A percentile compares a stretch with the other conserved stretches of the same genome.
These are phyloP conservation scores for Leuciscus idus DNA, from an alignment of 2,113 vertebrate species.

Conservation along the genomic window DNA sequence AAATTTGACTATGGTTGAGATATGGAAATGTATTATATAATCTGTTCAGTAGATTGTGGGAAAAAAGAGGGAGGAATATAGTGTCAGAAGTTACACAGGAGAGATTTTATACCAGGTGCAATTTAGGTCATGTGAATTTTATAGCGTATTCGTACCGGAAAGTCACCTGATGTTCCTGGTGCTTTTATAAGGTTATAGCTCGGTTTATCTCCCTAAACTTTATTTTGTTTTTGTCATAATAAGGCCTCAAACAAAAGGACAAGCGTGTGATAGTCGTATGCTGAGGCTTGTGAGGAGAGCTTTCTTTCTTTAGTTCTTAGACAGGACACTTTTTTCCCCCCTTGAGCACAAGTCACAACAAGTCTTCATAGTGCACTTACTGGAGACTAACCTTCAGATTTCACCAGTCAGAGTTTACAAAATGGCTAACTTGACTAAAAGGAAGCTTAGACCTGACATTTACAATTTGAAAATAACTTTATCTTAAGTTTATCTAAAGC, in stretches of 20 bases:
- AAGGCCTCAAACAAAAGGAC: not conserved
- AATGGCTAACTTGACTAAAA: conserved; percentile 1
- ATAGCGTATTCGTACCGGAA: not conserved
- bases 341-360: conserved; percentile 30
- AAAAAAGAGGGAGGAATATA: not conserved
- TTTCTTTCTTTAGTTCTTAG: not conserved
- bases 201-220: not conserved
- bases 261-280: not conserved
- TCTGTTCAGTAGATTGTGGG: not conserved
- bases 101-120: not conserved
- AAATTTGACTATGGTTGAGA: not conserved
- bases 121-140: conserved; percentile 35
- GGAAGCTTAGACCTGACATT: not conserved
- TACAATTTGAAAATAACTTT: not conserved
- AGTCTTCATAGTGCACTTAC: not conserved
- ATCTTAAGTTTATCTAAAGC: not conserved
- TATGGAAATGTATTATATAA: not conserved
- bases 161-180: not conserved
- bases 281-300: not conserved
- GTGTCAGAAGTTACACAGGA: too few species aligned
- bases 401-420: not conserved
- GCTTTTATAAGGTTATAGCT: not conserved
- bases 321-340: not conserved
- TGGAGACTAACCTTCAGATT: not conserved
- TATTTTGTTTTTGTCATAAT: not conserved